phyloP scores from a whole-genome alignment of 1,140 invertebrate genomes.

The Drosophila chauvacae region DNA sequence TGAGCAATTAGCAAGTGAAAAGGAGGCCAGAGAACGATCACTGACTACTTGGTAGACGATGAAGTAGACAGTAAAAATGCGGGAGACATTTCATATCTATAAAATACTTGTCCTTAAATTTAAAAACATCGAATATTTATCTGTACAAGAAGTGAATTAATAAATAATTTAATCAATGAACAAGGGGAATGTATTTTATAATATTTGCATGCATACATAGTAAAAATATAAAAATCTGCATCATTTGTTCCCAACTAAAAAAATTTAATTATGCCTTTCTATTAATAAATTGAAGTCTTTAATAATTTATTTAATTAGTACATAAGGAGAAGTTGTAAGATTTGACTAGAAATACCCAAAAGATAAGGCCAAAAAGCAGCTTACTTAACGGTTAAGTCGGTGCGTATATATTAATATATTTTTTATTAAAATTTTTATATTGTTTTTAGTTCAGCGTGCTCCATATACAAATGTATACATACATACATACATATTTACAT shows the following conservation, averaged over 20 bases:
- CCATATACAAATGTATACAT: too few species aligned
- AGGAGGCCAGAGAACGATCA: conserved; percentile 8
- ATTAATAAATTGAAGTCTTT: not conserved
- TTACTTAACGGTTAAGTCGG: conserved; percentile 18
- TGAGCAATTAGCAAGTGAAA: conserved; percentile 37
- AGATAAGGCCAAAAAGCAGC: conserved; percentile 19
- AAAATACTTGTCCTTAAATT: not conserved
- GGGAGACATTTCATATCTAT: not conserved
- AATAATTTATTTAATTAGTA: not conserved
- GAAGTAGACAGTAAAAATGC: not conserved
- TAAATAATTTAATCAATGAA: not conserved
- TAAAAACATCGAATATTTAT: not conserved
- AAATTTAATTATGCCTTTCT: not conserved
- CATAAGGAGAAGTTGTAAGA: not conserved
- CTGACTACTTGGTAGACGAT: not conserved
- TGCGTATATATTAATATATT: not conserved
- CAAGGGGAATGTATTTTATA: not conserved
- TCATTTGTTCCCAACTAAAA: not conserved
- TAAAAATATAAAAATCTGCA: too few species aligned
- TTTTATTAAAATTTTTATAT: too few species aligned
- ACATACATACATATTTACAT: not conserved
- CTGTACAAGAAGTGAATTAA: not conserved
- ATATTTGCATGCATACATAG: too few species aligned
- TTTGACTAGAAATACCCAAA: not conserved
- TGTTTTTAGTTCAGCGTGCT: too few species aligned